Conservation (phyloP, 1,140 invertebrate genomes). For the Heliconius himera region DNA sequence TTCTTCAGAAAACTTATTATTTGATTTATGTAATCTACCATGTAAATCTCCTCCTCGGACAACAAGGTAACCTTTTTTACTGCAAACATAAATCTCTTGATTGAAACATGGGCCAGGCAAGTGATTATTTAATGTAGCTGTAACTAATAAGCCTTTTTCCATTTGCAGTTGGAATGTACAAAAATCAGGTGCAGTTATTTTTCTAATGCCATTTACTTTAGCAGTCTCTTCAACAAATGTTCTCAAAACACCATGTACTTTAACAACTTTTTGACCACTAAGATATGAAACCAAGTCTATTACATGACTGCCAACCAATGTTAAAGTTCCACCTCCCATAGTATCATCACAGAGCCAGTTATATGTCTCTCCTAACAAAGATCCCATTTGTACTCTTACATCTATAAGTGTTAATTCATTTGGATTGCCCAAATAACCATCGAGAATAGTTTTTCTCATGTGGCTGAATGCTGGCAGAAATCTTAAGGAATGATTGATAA, state of each 20-base stretch:
- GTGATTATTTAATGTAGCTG: slow-evolving; percentile 93
- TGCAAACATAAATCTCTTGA: slow-evolving; percentile 90
- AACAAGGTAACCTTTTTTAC: slow-evolving; percentile 88
- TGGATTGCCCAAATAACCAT: slow-evolving; percentile 88
- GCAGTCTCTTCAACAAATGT: slow-evolving; percentile 95
- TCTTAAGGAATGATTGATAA: slow-evolving; percentile 95
- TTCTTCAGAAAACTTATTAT: slow-evolving; percentile 65
- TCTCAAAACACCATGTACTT: slow-evolving; percentile 94
- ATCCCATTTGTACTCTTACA: slow-evolving; percentile 93
- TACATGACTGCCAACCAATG: slow-evolving; percentile 96
- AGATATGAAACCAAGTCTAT: slow-evolving; percentile 95
- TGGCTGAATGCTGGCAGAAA: slow-evolving; percentile 94
- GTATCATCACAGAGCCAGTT: slow-evolving; percentile 97
- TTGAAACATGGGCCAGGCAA: slow-evolving; percentile 85
- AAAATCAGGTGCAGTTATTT: slow-evolving; percentile 97
- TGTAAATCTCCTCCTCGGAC: slow-evolving; percentile 90
- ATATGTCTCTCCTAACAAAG: slow-evolving; percentile 89
- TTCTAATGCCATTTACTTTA: slow-evolving; percentile 94
- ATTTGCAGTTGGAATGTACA: slow-evolving; percentile 98
- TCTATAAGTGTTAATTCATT: slow-evolving; percentile 92
- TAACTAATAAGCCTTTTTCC: slow-evolving; percentile 90
- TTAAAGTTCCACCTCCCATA: slow-evolving; percentile 97
- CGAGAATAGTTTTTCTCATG: slow-evolving; percentile 91
- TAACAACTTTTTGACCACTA: slow-evolving; percentile 89
- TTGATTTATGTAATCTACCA: slow-evolving; percentile 81